A percentile compares a stretch with the other conserved stretches of the same genome.
Evolutionary conservation across 2,797 vertebrate genomes (phyloP).

Genomic region (Chiroxiphia lanceolata): DNA sequence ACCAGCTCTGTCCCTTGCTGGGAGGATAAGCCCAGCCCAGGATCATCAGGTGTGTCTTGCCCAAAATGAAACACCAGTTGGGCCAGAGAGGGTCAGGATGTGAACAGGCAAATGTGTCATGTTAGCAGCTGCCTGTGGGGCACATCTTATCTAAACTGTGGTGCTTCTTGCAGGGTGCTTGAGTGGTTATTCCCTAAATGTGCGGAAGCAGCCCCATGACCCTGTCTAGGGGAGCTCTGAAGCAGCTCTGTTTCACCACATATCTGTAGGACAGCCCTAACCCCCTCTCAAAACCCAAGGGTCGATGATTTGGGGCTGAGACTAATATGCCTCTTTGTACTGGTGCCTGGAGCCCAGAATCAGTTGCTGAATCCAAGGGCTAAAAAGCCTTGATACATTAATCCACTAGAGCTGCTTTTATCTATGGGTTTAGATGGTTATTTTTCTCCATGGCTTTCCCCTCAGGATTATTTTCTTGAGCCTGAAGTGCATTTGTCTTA

Average conservation of each 20-base stretch:
- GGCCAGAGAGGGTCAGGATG: neutral
- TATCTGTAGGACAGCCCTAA: neutral
- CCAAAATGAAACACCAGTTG: neutral
- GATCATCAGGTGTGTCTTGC: neutral
- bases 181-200: neutral
- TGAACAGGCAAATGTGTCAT: fast-evolving
- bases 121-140: neutral
- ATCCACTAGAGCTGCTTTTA: constrained; percentile 38
- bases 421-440: constrained; percentile 36
- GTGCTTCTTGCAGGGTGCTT: neutral
- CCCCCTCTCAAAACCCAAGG: neutral
- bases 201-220: neutral
- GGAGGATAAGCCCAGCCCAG: neutral
- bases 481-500: constrained; percentile 59
- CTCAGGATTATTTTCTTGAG: constrained; percentile 64
- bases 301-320: neutral
- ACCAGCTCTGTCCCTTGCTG: neutral
- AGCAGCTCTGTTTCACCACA: neutral
- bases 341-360: neutral
- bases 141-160: neutral
- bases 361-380: constrained; percentile 28
- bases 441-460: constrained; percentile 47
- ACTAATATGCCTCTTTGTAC: neutral
- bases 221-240: neutral
- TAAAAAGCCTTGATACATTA: constrained; percentile 51